Evolutionary conservation across 2,113 vertebrate species (phyloP).

Genomic region (Mola mola): DNA sequence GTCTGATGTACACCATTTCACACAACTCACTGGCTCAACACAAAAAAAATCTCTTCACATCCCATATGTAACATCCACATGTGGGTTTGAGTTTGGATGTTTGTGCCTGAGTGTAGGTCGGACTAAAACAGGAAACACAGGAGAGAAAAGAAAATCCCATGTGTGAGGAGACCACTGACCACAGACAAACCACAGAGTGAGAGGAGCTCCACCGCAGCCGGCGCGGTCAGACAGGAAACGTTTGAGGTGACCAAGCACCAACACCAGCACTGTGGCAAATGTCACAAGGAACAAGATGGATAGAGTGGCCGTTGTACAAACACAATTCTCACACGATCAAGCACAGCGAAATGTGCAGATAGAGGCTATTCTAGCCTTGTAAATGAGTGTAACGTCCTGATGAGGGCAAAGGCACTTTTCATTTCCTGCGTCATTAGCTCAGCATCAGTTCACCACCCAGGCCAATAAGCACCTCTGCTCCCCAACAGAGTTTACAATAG

Average conservation of each 20-base stretch:
- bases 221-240: slow-evolving; percentile 34
- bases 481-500: slow-evolving; percentile 27
- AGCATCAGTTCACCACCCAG: slow-evolving; percentile 5
- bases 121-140: slow-evolving; percentile 43
- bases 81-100: slow-evolving; percentile 34
- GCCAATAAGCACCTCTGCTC: slow-evolving; percentile 32
- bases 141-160: slow-evolving; percentile 21
- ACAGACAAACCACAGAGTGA: slow-evolving; percentile 53
- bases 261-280: slow-evolving; percentile 12
- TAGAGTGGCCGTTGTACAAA: background rate
- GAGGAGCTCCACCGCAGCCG: slow-evolving; percentile 35
- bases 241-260: slow-evolving; percentile 23
- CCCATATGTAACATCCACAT: slow-evolving; percentile 15
- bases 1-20: no score
- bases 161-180: slow-evolving; percentile 54
- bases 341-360: background rate
- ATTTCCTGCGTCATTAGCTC: no score
- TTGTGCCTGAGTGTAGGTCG: slow-evolving; percentile 33
- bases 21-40: no score
- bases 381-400: no score
- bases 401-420: no score
- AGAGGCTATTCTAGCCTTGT: slow-evolving; percentile 5
- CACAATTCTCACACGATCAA: slow-evolving; percentile 31
- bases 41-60: slow-evolving; percentile 35
- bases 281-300: slow-evolving; percentile 16